These are phyloP conservation scores for Cephalopachus bancanus DNA, from an alignment of 2,797 vertebrate genomes.

Conservation along the genomic window DNA sequence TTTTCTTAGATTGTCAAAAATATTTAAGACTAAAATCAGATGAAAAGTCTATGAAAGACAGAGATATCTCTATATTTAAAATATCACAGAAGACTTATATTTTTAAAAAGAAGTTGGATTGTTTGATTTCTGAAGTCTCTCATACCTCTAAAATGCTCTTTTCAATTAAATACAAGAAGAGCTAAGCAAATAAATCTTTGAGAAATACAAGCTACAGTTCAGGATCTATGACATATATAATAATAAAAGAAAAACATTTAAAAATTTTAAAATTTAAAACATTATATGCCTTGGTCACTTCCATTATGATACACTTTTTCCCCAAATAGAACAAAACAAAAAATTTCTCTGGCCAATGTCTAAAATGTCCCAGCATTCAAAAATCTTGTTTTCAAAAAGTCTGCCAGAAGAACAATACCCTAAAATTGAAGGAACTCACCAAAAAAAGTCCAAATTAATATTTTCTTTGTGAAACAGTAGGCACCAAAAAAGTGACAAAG, in stretches of 20 bases:
- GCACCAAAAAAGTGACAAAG: neutral
- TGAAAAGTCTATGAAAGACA: slow-evolving; percentile 36
- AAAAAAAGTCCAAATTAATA: neutral
- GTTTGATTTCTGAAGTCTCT: neutral
- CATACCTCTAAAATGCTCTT: neutral
- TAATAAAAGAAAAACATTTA: neutral
- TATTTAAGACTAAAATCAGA: neutral
- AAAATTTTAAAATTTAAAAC: neutral
- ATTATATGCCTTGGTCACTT: neutral
- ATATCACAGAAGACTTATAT: neutral
- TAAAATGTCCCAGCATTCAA: neutral
- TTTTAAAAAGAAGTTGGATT: slow-evolving; percentile 5
- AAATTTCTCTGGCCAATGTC: neutral
- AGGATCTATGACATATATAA: neutral
- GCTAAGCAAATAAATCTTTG: slow-evolving; percentile 13
- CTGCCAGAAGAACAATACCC: neutral
- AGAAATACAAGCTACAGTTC: neutral
- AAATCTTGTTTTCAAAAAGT: neutral
- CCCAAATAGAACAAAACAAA: neutral
- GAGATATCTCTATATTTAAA: neutral
- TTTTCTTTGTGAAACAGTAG: neutral
- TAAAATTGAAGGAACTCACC: neutral
- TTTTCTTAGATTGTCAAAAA: slow-evolving; percentile 37
- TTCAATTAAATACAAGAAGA: slow-evolving; percentile 5
- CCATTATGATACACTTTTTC: neutral